Base-by-base conservation (phyloP, 2,888 invertebrate genomes). In the Terebella lapidaria region DNA sequence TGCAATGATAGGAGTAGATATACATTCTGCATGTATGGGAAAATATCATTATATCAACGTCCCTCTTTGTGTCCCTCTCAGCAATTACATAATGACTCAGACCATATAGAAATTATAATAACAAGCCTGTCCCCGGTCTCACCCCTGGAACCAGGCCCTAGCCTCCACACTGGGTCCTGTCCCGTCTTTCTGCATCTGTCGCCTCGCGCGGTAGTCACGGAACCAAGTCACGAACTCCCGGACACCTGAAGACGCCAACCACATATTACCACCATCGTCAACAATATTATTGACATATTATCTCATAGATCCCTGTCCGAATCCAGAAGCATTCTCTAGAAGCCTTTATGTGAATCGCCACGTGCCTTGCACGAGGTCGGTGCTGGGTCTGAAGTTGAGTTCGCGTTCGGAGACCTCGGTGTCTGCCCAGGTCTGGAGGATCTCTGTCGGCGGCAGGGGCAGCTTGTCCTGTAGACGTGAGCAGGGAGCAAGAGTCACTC, bases 341-440 rank as follows among this genome's bases (percentile, higher is more conserved):
- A n/a, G n/a, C n/a, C n/a, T n/a, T n/a, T n/a, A n/a, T n/a, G n/a
- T n/a, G n/a, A n/a, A n/a, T n/a, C n/a, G n/a, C n/a, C n/a, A 24
- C 46, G 27, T 58, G 63, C 65, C 66, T 35, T 56, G 18, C 20
- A 46, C n/a, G 3, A 65, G 42, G 22, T 47, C 35, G 20, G 56
- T 61, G n/a, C 18, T 27, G 1, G 67, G 67, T 4, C 60, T 45
- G 25, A 66, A 67, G 18, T 49, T 53, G 20, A 67, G 59, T 5
- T 54, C 25, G 25, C 29, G 20, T 18, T 26, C 20, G 1, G 67
- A 65, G n/a, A 42, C 47, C 3, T 53, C 28, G 15, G 59, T 61
- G 35, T 67, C 63, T 15, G 67, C 67, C 65, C 65, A 67, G 1
- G 67, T 67, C 47, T 59, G 51, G 20, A 67, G 56, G 18, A 67